phyloP scores from a whole-genome alignment of 1,140 invertebrate species.

The Choristoneura fumiferana region DNA sequence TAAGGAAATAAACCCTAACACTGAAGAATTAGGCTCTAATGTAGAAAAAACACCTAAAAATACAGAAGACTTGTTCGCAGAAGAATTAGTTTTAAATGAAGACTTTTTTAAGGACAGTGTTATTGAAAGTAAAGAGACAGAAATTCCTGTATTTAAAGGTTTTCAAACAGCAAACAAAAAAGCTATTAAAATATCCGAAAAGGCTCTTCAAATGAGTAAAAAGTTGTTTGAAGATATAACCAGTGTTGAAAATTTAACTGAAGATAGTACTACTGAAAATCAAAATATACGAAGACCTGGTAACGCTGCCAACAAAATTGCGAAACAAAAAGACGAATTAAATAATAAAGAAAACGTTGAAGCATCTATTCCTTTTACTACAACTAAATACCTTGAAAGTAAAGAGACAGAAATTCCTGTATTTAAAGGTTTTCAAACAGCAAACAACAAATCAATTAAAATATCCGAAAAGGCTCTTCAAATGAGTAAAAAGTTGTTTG shows the following conservation, averaged over 20 bases:
- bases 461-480: constrained; percentile 26
- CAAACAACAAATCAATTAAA: constrained; percentile 20
- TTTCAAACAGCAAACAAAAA: constrained; percentile 31
- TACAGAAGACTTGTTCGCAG: constrained; percentile 6
- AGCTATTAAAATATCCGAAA: constrained; percentile 15
- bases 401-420: background rate
- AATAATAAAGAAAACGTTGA: no score
- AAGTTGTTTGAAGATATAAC: constrained; percentile 25
- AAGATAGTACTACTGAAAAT: no score
- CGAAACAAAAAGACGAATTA: no score
- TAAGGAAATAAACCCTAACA: background rate
- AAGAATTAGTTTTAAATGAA: constrained; percentile 2
- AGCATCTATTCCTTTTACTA: no score
- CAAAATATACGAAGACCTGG: no score
- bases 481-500: constrained; percentile 31
- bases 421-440: constrained; percentile 35
- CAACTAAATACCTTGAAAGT: no score
- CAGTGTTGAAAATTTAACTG: background rate
- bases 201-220: constrained; percentile 31
- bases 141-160: constrained; percentile 26
- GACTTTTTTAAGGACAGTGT: constrained; percentile 2
- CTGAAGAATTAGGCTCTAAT: background rate
- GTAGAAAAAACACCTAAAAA: background rate
- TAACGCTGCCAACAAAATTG: no score
- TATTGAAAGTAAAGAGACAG: background rate